A percentile compares a stretch with the other conserved stretches of the same genome.
Conservation (phyloP, 2,797 vertebrate species). For the Sebastiscus albofasciatus region DNA sequence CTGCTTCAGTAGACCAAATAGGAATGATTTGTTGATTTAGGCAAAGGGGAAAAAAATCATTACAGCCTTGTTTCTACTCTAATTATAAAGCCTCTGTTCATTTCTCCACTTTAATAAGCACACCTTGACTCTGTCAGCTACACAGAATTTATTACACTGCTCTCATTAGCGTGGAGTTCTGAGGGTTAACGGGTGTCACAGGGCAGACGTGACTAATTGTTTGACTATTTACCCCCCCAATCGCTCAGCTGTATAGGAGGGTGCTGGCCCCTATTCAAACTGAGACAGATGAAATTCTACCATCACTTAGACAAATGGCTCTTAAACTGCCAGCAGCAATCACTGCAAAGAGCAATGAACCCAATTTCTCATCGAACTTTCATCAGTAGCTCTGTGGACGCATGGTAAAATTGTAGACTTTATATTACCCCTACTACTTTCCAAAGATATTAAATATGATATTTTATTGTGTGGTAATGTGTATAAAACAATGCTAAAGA, state of each 20-base stretch:
- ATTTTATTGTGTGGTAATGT: not conserved
- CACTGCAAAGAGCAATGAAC: conserved; percentile 9
- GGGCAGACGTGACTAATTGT: conserved; percentile 66
- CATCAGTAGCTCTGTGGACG: not conserved
- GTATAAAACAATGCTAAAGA: not conserved
- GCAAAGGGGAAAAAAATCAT: conserved; percentile 9
- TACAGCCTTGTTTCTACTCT: conserved; percentile 32
- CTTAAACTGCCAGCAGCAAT: conserved; percentile 39
- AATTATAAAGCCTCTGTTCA: conserved; percentile 54
- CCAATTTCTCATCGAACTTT: conserved; percentile 21
- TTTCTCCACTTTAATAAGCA: conserved; percentile 53
- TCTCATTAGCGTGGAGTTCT: conserved; percentile 57
- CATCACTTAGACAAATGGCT: conserved; percentile 43
- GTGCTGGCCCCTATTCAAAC: conserved; percentile 64
- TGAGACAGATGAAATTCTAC: conserved; percentile 34
- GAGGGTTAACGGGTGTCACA: conserved; percentile 73
- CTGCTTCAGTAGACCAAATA: conserved; percentile 24
- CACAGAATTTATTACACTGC: conserved; percentile 47
- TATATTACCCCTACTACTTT: not conserved
- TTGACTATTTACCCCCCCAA: conserved; percentile 58
- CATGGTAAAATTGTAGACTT: not conserved
- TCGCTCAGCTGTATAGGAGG: conserved; percentile 60
- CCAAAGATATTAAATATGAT: not conserved
- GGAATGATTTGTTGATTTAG: conserved; percentile 49
- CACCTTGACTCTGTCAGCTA: conserved; percentile 46